Percentiles rank a stretch among this genome's conserved stretches.
phyloP scores from a whole-genome alignment of 2,797 vertebrate genomes.

The Rousettus madagascariensis region DNA sequence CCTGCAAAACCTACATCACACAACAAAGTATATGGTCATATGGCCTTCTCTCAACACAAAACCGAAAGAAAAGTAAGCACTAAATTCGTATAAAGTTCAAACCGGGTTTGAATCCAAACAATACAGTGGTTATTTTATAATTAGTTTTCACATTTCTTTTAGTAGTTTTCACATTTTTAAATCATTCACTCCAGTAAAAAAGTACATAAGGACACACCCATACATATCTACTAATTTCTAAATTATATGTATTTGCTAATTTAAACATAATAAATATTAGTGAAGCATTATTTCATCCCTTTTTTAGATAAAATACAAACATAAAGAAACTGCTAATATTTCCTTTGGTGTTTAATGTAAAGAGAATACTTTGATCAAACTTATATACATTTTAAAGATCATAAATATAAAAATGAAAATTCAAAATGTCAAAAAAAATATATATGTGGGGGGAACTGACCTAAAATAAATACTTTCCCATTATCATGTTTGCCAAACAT shows the following conservation, averaged over 20 bases:
- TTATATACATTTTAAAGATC: background rate
- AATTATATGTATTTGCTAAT: background rate
- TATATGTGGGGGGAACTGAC: background rate
- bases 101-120: background rate
- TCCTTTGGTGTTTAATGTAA: conserved; percentile 20
- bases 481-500: background rate
- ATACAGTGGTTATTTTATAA: background rate
- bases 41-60: conserved; percentile 9
- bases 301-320: background rate
- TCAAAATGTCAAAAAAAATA: conserved; percentile 17
- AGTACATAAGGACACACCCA: background rate
- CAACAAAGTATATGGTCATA: background rate
- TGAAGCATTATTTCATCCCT: background rate
- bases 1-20: background rate
- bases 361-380: background rate
- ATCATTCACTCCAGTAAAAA: background rate
- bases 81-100: background rate
- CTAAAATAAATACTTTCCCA: background rate
- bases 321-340: background rate
- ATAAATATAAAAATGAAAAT: conserved; percentile 34
- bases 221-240: background rate
- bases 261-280: background rate
- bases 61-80: background rate
- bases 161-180: background rate
- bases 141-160: background rate